These are phyloP conservation scores for Muntiacus muntjak DNA, from an alignment of 2,113 vertebrate genomes.

Conservation along the genomic window DNA sequence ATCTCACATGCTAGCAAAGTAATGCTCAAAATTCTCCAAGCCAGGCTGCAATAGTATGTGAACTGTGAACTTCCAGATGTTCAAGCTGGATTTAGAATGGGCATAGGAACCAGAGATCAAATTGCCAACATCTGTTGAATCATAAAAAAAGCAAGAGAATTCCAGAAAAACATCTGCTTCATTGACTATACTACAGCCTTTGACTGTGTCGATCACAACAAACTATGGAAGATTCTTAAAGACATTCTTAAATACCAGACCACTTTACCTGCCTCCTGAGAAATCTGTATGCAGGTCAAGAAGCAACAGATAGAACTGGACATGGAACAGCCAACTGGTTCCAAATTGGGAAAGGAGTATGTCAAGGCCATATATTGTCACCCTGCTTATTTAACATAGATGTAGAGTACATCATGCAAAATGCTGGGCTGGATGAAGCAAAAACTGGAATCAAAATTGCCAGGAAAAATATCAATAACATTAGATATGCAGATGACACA, in stretches of 20 bases:
- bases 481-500: neutral
- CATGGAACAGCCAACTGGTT: neutral
- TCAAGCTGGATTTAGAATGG: neutral
- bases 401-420: neutral
- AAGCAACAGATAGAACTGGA: neutral
- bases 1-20: neutral
- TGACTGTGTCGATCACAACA: neutral
- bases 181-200: neutral
- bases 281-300: neutral
- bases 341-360: neutral
- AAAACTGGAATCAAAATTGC: neutral
- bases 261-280: neutral
- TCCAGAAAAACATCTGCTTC: neutral
- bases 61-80: neutral
- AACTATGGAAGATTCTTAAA: neutral
- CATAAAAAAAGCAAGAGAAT: neutral
- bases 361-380: neutral
- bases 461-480: neutral
- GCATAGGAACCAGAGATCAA: neutral
- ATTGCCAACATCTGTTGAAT: neutral
- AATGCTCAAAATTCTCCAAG: neutral
- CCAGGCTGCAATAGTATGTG: neutral
- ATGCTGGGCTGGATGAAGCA: neutral
- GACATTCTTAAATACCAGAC: neutral
- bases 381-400: neutral